Evolutionary conservation across 2,113 vertebrate species (phyloP).

Genomic region (Accipiter cooperii): DNA sequence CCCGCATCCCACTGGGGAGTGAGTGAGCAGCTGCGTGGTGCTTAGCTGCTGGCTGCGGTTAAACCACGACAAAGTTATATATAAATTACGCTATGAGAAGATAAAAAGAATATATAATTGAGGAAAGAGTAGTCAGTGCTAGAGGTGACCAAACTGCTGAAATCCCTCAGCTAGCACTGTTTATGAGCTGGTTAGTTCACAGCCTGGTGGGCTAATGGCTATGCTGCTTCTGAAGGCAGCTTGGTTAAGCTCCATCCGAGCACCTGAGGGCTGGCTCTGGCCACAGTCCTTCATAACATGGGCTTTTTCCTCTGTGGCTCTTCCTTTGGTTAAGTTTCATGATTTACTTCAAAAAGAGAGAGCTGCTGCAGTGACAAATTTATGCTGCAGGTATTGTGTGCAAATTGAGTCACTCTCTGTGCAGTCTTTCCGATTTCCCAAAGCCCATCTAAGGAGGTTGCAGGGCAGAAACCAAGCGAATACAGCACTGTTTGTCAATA

Average conservation of each 20-base stretch:
- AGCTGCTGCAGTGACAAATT: neutral
- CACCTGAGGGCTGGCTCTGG: neutral
- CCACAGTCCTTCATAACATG: neutral
- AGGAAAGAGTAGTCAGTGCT: neutral
- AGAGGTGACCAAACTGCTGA: neutral
- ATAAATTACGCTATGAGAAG: neutral
- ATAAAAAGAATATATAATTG: neutral
- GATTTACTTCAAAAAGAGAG: neutral
- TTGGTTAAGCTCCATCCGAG: rapidly evolving
- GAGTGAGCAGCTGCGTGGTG: no score
- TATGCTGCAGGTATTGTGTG: neutral
- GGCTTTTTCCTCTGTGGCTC: neutral
- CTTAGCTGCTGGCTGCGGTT: no score
- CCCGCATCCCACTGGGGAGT: no score
- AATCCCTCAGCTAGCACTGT: neutral
- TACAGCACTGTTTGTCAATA: neutral
- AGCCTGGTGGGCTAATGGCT: neutral
- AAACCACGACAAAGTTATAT: no score
- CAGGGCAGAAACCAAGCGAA: neutral
- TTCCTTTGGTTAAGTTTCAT: neutral
- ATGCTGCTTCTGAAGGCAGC: neutral
- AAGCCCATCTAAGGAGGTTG: neutral
- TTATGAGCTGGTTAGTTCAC: neutral
- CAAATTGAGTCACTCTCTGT: neutral
- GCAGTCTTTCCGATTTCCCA: neutral